Evolutionary conservation across 30 jellyfish, hydroid and myxozoan genomes (phyloP).

Genomic region (Cassiopea xamachana): DNA sequence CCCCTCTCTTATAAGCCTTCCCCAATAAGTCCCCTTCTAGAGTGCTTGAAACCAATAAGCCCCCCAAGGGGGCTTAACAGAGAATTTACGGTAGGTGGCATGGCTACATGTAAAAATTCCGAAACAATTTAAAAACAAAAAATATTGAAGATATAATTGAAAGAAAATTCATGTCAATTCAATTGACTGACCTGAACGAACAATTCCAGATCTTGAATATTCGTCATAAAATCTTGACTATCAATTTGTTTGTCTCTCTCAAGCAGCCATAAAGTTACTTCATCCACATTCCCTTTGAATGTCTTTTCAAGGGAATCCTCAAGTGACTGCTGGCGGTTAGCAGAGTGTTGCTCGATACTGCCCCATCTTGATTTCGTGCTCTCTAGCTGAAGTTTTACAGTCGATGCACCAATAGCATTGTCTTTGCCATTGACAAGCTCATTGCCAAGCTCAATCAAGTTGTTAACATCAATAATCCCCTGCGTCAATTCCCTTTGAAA

Average conservation of each 20-base stretch:
- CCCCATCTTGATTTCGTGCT: slow-evolving; percentile 86
- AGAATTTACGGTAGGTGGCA: too few relatives aligned
- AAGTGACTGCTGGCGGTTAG: slow-evolving; percentile 55
- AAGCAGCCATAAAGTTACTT: slow-evolving; percentile 69
- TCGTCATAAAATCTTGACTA: slow-evolving; percentile 3
- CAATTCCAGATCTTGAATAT: slow-evolving; percentile 8
- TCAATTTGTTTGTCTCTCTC: slow-evolving; percentile 68
- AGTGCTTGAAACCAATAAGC: too few relatives aligned
- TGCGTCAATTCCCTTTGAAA: slow-evolving; percentile 86
- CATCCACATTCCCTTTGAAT: slow-evolving; percentile 68
- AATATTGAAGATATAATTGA: too few relatives aligned
- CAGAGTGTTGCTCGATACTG: slow-evolving; percentile 50
- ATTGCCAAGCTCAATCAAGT: slow-evolving; percentile 75
- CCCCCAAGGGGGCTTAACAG: too few relatives aligned
- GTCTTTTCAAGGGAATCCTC: slow-evolving; percentile 69
- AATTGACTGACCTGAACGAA: slow-evolving; percentile 16
- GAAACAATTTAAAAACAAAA: too few relatives aligned
- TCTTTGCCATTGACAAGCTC: slow-evolving; percentile 73
- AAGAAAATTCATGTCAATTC: too few relatives aligned
- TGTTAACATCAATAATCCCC: slow-evolving; percentile 79
- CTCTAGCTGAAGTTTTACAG: slow-evolving; percentile 78
- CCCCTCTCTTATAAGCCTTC: too few relatives aligned
- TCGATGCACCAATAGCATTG: slow-evolving; percentile 81
- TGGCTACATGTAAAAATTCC: too few relatives aligned
- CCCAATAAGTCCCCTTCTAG: too few relatives aligned